Evolutionary conservation across 2,113 vertebrate species (phyloP).

Genomic region (Aythya baeri): DNA sequence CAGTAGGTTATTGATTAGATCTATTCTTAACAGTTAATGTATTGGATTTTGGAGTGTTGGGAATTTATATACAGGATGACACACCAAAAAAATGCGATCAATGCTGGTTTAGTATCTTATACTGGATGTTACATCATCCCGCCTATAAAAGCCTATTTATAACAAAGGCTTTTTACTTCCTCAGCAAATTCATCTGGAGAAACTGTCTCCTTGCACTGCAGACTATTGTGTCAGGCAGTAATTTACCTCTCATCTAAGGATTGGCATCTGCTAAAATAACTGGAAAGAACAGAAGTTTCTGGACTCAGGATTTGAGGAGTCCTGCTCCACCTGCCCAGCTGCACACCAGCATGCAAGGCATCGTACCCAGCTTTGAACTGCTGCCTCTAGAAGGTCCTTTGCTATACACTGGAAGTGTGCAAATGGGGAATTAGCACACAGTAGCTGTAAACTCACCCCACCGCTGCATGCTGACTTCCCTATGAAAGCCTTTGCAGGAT

Average conservation of each 20-base stretch:
- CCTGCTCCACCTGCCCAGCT: neutral
- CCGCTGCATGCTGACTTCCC: neutral
- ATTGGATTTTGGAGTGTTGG: neutral
- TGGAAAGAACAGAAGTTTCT: neutral
- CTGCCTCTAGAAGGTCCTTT: neutral
- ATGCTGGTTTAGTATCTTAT: rapidly evolving
- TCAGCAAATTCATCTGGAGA: neutral
- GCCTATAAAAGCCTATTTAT: neutral
- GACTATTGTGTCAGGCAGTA: neutral
- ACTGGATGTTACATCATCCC: neutral
- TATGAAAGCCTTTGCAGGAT: neutral
- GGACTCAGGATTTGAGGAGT: neutral
- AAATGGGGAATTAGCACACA: neutral
- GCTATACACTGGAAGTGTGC: rapidly evolving
- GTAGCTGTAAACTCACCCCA: neutral
- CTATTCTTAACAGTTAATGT: neutral
- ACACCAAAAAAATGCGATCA: neutral
- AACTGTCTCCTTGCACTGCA: neutral
- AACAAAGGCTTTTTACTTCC: neutral
- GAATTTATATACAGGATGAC: neutral
- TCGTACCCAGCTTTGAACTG: rapidly evolving
- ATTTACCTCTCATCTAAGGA: neutral
- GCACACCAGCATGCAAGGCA: rapidly evolving
- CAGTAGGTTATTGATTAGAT: neutral
- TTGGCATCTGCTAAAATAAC: rapidly evolving